phyloP scores from a whole-genome alignment of 2,113 vertebrate species.

The Edolisoma coerulescens region DNA sequence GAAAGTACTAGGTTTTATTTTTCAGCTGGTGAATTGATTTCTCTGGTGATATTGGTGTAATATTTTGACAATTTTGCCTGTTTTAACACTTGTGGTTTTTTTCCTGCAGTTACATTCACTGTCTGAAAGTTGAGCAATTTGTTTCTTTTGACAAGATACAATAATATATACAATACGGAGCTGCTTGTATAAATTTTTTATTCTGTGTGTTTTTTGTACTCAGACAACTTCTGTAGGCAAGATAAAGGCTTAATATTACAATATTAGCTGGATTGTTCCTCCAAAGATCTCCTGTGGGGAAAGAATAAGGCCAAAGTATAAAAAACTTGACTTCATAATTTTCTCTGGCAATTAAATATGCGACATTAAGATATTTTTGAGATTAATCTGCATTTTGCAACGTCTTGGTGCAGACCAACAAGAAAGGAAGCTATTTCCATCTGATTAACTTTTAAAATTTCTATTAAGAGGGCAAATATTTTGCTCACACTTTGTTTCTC shows the following conservation, averaged over 20 bases:
- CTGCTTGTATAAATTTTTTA: background rate
- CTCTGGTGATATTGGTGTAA: background rate
- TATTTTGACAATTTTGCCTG: background rate
- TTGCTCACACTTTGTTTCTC: background rate
- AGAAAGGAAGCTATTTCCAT: background rate
- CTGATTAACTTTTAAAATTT: background rate
- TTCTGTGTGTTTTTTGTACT: background rate
- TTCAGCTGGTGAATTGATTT: background rate
- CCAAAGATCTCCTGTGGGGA: background rate
- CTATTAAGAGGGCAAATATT: background rate
- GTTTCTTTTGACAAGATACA: background rate
- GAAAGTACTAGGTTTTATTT: background rate
- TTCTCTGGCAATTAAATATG: background rate
- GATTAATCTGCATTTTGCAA: background rate
- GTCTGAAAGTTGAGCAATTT: background rate
- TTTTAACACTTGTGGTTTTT: fast-evolving
- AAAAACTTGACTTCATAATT: background rate
- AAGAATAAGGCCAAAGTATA: background rate
- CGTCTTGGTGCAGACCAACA: background rate
- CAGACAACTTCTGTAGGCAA: background rate
- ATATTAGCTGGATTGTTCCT: background rate
- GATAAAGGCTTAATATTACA: background rate
- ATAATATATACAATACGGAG: background rate
- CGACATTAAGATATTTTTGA: background rate
- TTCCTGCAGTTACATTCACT: fast-evolving